Evolutionary conservation across 2,888 invertebrate species (phyloP).

Genomic region (Cryptophagus acutangulus): DNA sequence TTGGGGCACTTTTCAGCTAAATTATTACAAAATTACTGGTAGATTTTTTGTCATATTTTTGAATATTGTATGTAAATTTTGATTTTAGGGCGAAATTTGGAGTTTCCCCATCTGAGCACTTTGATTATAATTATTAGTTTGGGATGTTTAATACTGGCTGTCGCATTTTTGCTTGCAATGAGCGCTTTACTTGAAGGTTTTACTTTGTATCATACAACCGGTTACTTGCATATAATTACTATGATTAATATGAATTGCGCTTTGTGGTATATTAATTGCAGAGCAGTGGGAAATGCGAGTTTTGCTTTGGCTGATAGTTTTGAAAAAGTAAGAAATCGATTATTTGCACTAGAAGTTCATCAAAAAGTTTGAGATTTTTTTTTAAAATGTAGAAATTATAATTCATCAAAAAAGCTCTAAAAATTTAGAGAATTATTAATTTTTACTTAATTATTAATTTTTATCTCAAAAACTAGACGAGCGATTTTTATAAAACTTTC

Average conservation of each 20-base stretch:
- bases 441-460: too few relatives aligned
- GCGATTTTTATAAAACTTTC: too few relatives aligned
- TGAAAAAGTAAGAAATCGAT: constrained; percentile 36
- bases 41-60: constrained; percentile 8
- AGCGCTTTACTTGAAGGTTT: constrained; percentile 61
- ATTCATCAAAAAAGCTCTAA: too few relatives aligned
- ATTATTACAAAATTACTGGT: constrained; percentile 47
- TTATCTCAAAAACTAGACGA: too few relatives aligned
- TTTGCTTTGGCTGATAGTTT: constrained; percentile 43
- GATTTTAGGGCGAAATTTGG: constrained; percentile 55
- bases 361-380: too few relatives aligned
- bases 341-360: too few relatives aligned
- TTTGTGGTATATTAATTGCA: constrained; percentile 66
- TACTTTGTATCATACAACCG: constrained; percentile 58
- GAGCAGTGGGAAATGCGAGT: constrained; percentile 59
- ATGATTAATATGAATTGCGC: constrained; percentile 72
- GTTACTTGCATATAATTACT: constrained; percentile 62
- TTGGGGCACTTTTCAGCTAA: constrained; percentile 63
- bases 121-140: constrained; percentile 58
- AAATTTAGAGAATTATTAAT: too few relatives aligned
- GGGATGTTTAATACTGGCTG: constrained; percentile 58
- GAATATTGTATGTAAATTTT: not conserved
- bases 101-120: constrained; percentile 58
- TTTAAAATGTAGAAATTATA: too few relatives aligned
- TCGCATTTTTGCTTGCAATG: constrained; percentile 56